Base-by-base conservation (phyloP, 2,113 vertebrate species). In the Xyliphius kryptos region DNA sequence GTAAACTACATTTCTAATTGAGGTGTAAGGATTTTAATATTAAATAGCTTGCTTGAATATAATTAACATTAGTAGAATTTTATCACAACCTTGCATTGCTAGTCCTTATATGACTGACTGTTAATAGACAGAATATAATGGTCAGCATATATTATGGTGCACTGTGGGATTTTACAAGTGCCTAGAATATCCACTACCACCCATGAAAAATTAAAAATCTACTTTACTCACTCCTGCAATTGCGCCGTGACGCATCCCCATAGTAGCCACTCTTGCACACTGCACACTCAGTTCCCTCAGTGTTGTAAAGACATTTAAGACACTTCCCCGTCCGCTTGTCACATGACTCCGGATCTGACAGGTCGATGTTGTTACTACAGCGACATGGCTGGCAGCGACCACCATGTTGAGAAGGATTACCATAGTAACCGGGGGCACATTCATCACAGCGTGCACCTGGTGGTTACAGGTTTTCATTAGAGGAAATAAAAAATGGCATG, bases 301-400 rank as follows among this genome's bases (percentile, higher is more conserved):
- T 92, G 81, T 97, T 89, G 79, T 97, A 89, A 49, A 92, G 87
- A 72, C 96, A 99, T 38, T 83, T 92, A 63, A 86, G 84, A 80
- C 96, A 99, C 36, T 74, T 85, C 7, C 96, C 96, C 0, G 86
- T 92, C 61, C 41, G 88, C 20, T 83, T 77, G 73, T 98, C 90
- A 0, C 96, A 99, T 0, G 93, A 82, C 0, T 76, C 85, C 0
- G 83, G 76, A 64, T 97, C 92, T 0, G 62, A 88, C 77, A 84
- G 67, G 41, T 98, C 93, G 0, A 98, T 96, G 84, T 99, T 97
- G 60, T 91, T 89, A 36, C 87, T 91, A 74, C 96, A 99, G 63
- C 89, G 87, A 70, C 96, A 99, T 0, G 81, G 87, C 70, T 89
- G 88, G 79, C 95, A 99, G 63, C 40, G 86, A 8, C 96, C 92